These are phyloP conservation scores for Orgyia antiqua DNA, from an alignment of 2,888 invertebrate genomes.

Conservation along the genomic window DNA sequence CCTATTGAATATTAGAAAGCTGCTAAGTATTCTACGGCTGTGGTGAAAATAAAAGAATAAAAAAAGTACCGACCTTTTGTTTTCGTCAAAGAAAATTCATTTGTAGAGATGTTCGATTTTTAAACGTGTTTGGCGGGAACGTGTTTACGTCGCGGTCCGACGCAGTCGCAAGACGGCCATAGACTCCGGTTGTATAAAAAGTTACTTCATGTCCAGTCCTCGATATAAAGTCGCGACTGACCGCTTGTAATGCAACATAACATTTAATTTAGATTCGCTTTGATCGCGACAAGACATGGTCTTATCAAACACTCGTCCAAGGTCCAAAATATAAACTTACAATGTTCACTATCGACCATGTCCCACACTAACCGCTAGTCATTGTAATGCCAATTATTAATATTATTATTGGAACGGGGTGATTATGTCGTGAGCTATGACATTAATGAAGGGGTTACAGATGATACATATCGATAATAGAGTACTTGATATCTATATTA, in stretches of 20 bases:
- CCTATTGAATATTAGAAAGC: no score
- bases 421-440: conserved; percentile 16
- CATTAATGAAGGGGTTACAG: conserved; percentile 3
- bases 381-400: conserved; percentile 17
- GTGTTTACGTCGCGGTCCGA: conserved; percentile 11
- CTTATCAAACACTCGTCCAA: conserved; percentile 55
- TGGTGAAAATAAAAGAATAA: no score
- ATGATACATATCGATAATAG: background rate
- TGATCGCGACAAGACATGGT: conserved; percentile 18
- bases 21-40: no score
- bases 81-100: conserved; percentile 14
- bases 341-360: conserved; percentile 13
- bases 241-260: conserved; percentile 21
- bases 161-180: conserved; percentile 22
- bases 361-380: no score
- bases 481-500: background rate
- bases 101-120: conserved; percentile 10
- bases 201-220: background rate
- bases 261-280: conserved; percentile 9
- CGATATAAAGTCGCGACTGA: conserved; percentile 17
- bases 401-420: conserved; percentile 9
- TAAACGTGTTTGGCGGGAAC: conserved; percentile 12
- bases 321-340: conserved; percentile 46
- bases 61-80: conserved; percentile 19
- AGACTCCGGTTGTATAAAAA: conserved; percentile 13